Evolutionary conservation across 2,113 vertebrate species (phyloP), one percentile per base, ranked within the genome.

Genomic region (Felis chaus): DNA sequence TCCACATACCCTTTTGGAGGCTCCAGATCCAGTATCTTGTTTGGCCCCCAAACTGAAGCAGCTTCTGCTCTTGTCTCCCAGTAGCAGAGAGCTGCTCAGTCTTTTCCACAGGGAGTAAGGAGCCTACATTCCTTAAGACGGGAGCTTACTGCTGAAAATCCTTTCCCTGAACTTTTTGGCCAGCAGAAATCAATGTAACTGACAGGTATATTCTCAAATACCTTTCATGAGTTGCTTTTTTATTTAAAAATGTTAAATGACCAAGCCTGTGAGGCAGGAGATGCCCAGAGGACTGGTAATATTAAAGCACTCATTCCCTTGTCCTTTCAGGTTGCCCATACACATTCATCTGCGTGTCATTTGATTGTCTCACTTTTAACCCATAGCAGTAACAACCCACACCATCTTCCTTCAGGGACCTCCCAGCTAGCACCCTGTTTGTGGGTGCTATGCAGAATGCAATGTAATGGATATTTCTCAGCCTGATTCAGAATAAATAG

Each of bases 401-500:
- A 92, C 81, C 84, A 41, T 96, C 81, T 97, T 97, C 92, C 94
- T 97, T 96, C 93, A 97, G 95, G 94, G 92, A 96, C 88, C 50
- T 96, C 53, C 88, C 61, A 84, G 73, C 45, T 33, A 66, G 95
- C 94, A 83, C 94, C 78, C 74, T 96, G 41, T 92, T 45, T 78
- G 81, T 89, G 84, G 89, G 85, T 96, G 96, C 81, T 88, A 21
- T 74, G 71, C 33, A 95, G 91, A 97, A 97, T 89, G 88, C 96
- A 96, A 55, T 96, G 91, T 89, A 97, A 89, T 82, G 85, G 85
- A 3, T 92, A 73, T 97, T 97, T 97, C 95, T 96, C 73, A 95
- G 73, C 85, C 57, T 94, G 55, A 39, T 96, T 97, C 93, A 96
- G 93, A 96, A 94, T 96, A 97, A 93, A 83, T 79, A 96, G 69